Conservation (phyloP, 1,140 invertebrate genomes). For the Solenopsis invicta region DNA sequence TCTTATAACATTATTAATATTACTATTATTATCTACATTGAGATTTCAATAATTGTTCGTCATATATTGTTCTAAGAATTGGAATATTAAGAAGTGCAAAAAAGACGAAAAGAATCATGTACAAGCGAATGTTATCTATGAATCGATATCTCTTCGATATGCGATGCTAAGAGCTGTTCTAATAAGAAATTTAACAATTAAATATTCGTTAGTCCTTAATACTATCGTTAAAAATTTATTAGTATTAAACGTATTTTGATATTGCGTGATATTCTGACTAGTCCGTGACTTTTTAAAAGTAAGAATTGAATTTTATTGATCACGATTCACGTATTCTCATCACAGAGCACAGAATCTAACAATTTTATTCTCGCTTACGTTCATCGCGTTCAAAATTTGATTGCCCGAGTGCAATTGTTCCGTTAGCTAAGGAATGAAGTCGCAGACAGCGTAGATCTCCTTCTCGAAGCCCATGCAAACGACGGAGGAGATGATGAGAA, state of each 20-base stretch:
- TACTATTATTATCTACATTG: background rate
- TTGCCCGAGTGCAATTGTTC: conserved; percentile 3
- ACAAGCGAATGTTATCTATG: background rate
- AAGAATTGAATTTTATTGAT: background rate
- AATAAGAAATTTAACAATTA: conserved; percentile 9
- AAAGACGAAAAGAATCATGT: background rate
- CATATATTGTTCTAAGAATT: background rate
- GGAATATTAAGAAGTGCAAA: background rate
- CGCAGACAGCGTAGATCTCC: conserved; percentile 84
- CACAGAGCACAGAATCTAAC: background rate
- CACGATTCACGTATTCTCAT: background rate
- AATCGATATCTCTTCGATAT: background rate
- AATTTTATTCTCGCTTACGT: background rate
- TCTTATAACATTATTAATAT: background rate
- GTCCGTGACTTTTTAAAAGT: background rate
- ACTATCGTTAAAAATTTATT: conserved; percentile 20
- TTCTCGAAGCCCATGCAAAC: conserved; percentile 87
- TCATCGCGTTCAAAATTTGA: background rate
- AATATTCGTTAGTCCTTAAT: conserved; percentile 25
- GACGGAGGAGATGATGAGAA: conserved; percentile 86
- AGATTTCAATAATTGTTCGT: conserved; percentile 7
- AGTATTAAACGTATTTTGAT: background rate
- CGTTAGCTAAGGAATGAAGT: conserved; percentile 82
- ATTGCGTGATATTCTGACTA: background rate
- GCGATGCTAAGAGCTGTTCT: background rate